Base-by-base conservation (phyloP, 1,140 invertebrate species). In the Metaphire vulgaris region DNA sequence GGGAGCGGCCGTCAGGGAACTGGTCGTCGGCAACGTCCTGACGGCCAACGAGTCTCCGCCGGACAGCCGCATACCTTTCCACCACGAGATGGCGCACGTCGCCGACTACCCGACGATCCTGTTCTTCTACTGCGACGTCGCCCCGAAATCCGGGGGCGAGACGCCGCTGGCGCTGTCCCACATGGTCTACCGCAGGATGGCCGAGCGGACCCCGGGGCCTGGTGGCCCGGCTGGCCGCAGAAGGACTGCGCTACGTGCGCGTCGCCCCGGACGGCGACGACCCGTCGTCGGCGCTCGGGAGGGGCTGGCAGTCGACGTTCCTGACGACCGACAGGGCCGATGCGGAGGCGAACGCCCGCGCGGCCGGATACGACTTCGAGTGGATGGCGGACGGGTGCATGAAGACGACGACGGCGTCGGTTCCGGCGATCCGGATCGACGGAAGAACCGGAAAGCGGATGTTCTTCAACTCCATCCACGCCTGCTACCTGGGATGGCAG, bases 41-140 rank as follows among this genome's bases (percentile, higher is more conserved):
- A 83, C 83, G 21, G 78, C 83, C n/a, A 83, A 83, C 41, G 83
- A 83, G 75, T 77, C 82, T 1, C 83, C 83, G n/a, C 83, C 83
- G 12, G 82, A 83, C 21, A 74, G 79, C 56, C 77, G 77, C 2
- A 83, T 83, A 41, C 81, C 81, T 0, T 83, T 83, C 67, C 83
- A 83, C 67, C 83, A 83, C 68, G 83, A 83, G 71, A 83, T 83
- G 82, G 83, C 83, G 1, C 83, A 83, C 70, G 82, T 83, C 1
- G 81, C 81, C 0, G 81, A 79, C 26, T 83, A 79, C 74, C 83
- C 83, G 12, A 79, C 74, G 0, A 76, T 78, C 15, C 64, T 83
- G 1, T 82, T 83, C 74, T 83, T 83, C 76, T 82, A 79, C 73
- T 83, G 83, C 73, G 80, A 82, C 64, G 69, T 79, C 15, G 72